Evolutionary conservation across 2,797 vertebrate species (phyloP), one percentile per base, ranked within the genome.

Genomic region (Cynodonichthys magdalenae): DNA sequence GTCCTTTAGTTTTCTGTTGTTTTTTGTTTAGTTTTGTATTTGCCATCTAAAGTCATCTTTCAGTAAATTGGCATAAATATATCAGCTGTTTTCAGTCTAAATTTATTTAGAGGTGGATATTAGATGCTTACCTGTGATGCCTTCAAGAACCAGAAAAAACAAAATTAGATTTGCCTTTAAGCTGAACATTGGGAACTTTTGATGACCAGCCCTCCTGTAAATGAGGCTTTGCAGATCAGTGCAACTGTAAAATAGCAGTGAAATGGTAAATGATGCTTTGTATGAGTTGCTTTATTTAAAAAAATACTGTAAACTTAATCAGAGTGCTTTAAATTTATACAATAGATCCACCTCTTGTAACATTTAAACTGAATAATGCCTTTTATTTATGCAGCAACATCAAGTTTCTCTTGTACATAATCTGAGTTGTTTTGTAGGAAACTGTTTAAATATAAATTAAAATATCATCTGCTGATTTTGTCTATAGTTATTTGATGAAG

Each of bases 201-300:
- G 36, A 39, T 39, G 11, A 1, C 36, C 3, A 39, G 36, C 19
- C 8, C 47, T 54, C 53, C 6, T 67, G 28, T 45, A 52, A 53
- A 54, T 9, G 3, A 54, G 31, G 46, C 2, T 52, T 65, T 52
- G n/a, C 17, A 50, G 27, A 41, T 59, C 55, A 66, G 60, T 67
- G 19, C 55, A 27, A 60, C 58, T 49, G 44, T 52, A 6, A 8
- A 31, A 60, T 15, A 34, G n/a, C 54, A 14, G 5, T 52, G 42
- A 28, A 27, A 61, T 15, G 20, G 24, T 24, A 2, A 17, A n/a
- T 44, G 31, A 65, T 4, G 6, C 1, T 14, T 17, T 45, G 64
- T 65, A 73, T 75, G 71, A 47, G 18, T n/a, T 20, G 51, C 7
- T 52, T 64, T 51, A 53, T 77, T 36, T 46, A 10, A 54, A 10